These are phyloP conservation scores for Lutraria lutraria DNA, from an alignment of 2,888 invertebrate genomes.

Conservation along the genomic window DNA sequence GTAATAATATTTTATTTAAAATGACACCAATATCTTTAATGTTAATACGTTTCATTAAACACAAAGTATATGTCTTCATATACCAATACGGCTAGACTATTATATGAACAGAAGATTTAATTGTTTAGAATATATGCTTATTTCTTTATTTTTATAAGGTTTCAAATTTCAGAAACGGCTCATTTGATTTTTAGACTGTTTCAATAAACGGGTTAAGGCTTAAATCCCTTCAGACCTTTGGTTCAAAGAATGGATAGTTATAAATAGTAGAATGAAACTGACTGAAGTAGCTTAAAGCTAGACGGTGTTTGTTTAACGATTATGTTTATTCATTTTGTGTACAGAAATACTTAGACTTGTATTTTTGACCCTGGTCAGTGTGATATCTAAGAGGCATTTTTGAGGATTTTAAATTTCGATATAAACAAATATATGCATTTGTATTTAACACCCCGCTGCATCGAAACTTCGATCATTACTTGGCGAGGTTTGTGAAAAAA, in stretches of 20 bases:
- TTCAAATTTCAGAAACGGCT: slow-evolving; percentile 44
- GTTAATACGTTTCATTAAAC: background rate
- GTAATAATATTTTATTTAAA: background rate
- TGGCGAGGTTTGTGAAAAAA: too few relatives aligned
- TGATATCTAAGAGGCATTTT: background rate
- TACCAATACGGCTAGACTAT: background rate
- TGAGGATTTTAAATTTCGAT: background rate
- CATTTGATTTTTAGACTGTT: slow-evolving; percentile 42
- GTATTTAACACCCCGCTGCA: background rate
- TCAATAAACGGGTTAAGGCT: slow-evolving; percentile 7
- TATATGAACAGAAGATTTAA: slow-evolving; percentile 4
- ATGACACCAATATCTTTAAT: slow-evolving; percentile 17
- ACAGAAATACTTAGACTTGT: slow-evolving; percentile 40
- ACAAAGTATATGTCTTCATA: background rate
- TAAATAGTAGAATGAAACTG: slow-evolving; percentile 31
- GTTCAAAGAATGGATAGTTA: slow-evolving; percentile 50
- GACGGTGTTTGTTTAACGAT: slow-evolving; percentile 37
- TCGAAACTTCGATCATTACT: too few relatives aligned
- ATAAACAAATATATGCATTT: background rate
- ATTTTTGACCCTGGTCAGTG: slow-evolving; percentile 20
- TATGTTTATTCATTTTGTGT: slow-evolving; percentile 33
- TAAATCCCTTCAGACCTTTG: slow-evolving; percentile 36
- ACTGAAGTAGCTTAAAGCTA: slow-evolving; percentile 15
- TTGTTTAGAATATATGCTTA: slow-evolving; percentile 59
- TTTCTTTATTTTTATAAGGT: slow-evolving; percentile 43